Base-by-base conservation (phyloP, 2,113 vertebrate species). In the Stictonetta naevosa region DNA sequence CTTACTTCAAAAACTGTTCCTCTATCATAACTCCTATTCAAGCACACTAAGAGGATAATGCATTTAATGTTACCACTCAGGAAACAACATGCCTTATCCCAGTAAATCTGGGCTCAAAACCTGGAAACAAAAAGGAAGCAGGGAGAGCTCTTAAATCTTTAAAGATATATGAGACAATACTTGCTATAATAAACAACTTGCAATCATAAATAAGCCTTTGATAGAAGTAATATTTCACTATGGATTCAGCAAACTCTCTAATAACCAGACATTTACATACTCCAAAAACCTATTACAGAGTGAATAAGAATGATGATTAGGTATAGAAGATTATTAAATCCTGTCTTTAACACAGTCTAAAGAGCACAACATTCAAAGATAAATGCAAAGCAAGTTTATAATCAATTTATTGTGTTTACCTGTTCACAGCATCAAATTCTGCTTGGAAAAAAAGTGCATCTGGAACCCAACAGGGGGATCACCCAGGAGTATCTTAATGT, bases 161-260 rank as follows among this genome's bases (percentile, higher is more conserved):
- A 56, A 88, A 83, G 83, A 26, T 33, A 68, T 0, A 3, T 58
- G 26, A 91, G 48, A 78, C 71, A 75, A 87, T 87, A 91, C 56
- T 87, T 64, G 46, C 64, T 78, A 55, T 33, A 81, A 60, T 29
- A 74, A 86, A 62, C 76, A 95, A 46, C 34, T 62, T 85, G 33
- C 67, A 87, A n/a, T 75, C 63, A 44, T 89, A 94, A 91, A 89
- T 36, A 56, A 93, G 46, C 6, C 64, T 92, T 95, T 92, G 67
- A 92, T 72, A 93, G 81, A 86, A 95, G n/a, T 15, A 92, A n/a
- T 89, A 92, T 85, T 93, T 95, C 91, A 85, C 48, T 58, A 55
- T 4, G 20, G 67, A 75, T 52, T 67, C 66, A 84, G 14, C 42
- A 81, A 88, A 87, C 8, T 92, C 56, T 44, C 33, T 88, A 83